Conservation (phyloP, 2,888 invertebrate species). For the Oligia strigilis region DNA sequence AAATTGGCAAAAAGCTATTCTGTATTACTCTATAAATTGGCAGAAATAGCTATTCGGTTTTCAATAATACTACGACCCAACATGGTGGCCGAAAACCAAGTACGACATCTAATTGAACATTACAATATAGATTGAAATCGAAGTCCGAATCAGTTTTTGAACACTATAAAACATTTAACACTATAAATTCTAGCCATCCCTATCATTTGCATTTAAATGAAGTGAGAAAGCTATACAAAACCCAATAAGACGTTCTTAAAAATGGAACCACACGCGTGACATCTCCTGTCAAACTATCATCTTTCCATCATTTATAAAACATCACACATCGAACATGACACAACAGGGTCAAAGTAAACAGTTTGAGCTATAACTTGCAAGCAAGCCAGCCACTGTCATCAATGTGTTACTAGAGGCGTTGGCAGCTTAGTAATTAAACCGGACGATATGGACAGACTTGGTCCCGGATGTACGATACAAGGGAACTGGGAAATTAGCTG, state of each 20-base stretch:
- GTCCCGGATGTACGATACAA: conserved; percentile 60
- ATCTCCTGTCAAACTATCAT: neutral
- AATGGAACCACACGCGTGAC: neutral
- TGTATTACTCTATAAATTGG: neutral
- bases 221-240: neutral
- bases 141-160: neutral
- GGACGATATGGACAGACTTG: conserved; percentile 72
- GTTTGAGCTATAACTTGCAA: conserved; percentile 56
- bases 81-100: neutral
- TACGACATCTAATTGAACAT: neutral
- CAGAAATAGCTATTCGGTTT: neutral
- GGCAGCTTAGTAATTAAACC: conserved; percentile 74
- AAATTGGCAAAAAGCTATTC: too few species aligned
- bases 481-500: conserved; percentile 55
- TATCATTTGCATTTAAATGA: neutral
- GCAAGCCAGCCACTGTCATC: conserved; percentile 56
- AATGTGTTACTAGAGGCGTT: conserved; percentile 59
- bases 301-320: conserved; percentile 4
- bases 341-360: conserved; percentile 19
- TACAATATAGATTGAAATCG: neutral
- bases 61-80: neutral
- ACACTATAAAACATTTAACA: too few species aligned
- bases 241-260: neutral
- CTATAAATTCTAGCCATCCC: neutral
- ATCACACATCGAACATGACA: conserved; percentile 3